A percentile compares a stretch with the other conserved stretches of the same genome.
Evolutionary conservation across 2,797 vertebrate genomes (phyloP).

Genomic region (Sparidentex hasta): DNA sequence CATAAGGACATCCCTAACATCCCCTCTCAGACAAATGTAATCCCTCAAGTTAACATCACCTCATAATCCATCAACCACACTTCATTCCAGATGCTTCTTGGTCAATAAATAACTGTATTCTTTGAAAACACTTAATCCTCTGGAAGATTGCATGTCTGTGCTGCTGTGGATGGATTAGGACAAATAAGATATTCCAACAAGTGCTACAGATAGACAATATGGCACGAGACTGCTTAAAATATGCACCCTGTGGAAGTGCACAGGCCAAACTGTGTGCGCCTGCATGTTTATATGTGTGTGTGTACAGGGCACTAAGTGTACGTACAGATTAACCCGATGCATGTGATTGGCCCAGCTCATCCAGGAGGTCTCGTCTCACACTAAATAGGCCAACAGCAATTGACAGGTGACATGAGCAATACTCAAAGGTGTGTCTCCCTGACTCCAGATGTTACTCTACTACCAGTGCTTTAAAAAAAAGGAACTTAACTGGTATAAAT

Average conservation of each 20-base stretch:
- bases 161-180: constrained; percentile 61
- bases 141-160: constrained; percentile 66
- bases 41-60: constrained; percentile 66
- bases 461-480: constrained; percentile 39
- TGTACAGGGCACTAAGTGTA: constrained; percentile 48
- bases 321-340: constrained; percentile 68
- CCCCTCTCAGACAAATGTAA: constrained; percentile 62
- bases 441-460: constrained; percentile 62
- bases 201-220: constrained; percentile 34
- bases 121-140: constrained; percentile 65
- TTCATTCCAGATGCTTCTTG: constrained; percentile 65
- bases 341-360: constrained; percentile 68
- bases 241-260: constrained; percentile 22
- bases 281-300: constrained; percentile 11
- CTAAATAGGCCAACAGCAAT: constrained; percentile 64
- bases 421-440: constrained; percentile 18
- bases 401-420: constrained; percentile 61
- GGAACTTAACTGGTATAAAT: not conserved
- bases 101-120: constrained; percentile 68
- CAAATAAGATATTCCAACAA: constrained; percentile 60
- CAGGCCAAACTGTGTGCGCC: constrained; percentile 6
- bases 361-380: constrained; percentile 51
- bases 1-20: constrained; percentile 43
- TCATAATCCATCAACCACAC: constrained; percentile 65
- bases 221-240: constrained; percentile 13